Evolutionary conservation across 2,113 vertebrate genomes (phyloP).

Genomic region (Oryzias woworae): DNA sequence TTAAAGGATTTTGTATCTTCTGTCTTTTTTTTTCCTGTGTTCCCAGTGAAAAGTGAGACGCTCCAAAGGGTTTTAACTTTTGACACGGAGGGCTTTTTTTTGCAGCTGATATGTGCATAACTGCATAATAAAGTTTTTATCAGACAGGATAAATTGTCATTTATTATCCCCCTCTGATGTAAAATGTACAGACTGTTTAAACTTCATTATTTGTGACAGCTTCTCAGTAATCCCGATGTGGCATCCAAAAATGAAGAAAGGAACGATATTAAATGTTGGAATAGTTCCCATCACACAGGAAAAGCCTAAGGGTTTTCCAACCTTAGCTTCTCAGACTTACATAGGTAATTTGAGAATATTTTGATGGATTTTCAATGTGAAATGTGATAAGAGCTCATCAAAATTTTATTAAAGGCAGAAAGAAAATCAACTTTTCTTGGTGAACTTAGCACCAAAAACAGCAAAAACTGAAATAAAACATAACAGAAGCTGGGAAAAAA

Average conservation of each 20-base stretch:
- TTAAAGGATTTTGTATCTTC: slow-evolving; percentile 57
- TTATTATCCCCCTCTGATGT: slow-evolving; percentile 40
- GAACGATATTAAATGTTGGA: too few relatives aligned
- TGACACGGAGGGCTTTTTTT: slow-evolving; percentile 41
- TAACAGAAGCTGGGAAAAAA: slow-evolving; percentile 1
- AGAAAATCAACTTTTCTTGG: slow-evolving; percentile 8
- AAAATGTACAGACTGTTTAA: slow-evolving; percentile 20
- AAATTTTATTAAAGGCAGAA: too few relatives aligned
- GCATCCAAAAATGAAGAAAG: too few relatives aligned
- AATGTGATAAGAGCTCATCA: too few relatives aligned
- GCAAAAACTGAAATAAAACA: slow-evolving; percentile 14
- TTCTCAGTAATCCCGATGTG: too few relatives aligned
- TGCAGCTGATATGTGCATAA: slow-evolving; percentile 38
- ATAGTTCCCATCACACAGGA: too few relatives aligned
- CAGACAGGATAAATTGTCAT: slow-evolving; percentile 55
- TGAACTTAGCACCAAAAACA: slow-evolving; percentile 5
- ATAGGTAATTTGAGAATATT: too few relatives aligned
- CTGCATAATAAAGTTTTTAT: slow-evolving; percentile 47
- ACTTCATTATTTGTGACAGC: neutral
- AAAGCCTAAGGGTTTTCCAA: too few relatives aligned
- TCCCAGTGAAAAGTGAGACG: slow-evolving; percentile 48
- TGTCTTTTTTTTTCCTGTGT: slow-evolving; percentile 35
- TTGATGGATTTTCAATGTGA: too few relatives aligned
- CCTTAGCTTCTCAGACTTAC: too few relatives aligned
- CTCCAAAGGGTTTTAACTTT: slow-evolving; percentile 57